Conservation (phyloP, 2,113 vertebrate species). For the Gymnobelideus leadbeateri region DNA sequence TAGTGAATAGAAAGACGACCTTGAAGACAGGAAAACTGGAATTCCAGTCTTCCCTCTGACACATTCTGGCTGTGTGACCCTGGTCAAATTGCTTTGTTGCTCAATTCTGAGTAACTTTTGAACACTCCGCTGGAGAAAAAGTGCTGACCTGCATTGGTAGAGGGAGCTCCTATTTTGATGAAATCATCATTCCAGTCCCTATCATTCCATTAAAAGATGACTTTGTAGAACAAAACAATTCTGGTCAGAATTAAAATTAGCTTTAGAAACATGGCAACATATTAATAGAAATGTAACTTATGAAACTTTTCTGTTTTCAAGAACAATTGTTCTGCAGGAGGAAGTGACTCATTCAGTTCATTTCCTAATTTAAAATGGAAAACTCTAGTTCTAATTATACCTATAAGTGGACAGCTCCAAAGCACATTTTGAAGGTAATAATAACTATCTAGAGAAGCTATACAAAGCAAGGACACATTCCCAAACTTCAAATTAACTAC, state of each 20-base stretch:
- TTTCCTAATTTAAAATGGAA: slow-evolving; percentile 22
- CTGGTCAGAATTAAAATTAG: background rate
- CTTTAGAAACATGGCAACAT: background rate
- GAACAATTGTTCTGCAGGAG: slow-evolving; percentile 19
- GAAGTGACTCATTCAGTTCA: slow-evolving; percentile 37
- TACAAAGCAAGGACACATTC: background rate
- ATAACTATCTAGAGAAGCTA: background rate
- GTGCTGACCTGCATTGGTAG: background rate
- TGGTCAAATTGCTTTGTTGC: background rate
- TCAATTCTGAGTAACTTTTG: background rate
- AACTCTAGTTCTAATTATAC: slow-evolving; percentile 16
- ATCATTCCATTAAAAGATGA: background rate
- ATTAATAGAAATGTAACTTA: background rate
- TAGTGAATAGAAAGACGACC: background rate
- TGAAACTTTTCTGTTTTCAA: background rate
- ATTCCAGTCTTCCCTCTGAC: background rate
- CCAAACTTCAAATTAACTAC: background rate
- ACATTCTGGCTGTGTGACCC: background rate
- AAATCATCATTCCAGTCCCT: background rate
- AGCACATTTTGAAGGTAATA: slow-evolving; percentile 33
- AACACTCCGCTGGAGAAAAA: background rate
- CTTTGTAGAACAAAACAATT: background rate
- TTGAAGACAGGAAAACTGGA: background rate
- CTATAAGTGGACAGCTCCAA: slow-evolving; percentile 57
- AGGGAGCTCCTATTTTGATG: background rate